Evolutionary conservation across 2,888 invertebrate species (phyloP).

Genomic region (Dryobotodes eremita): DNA sequence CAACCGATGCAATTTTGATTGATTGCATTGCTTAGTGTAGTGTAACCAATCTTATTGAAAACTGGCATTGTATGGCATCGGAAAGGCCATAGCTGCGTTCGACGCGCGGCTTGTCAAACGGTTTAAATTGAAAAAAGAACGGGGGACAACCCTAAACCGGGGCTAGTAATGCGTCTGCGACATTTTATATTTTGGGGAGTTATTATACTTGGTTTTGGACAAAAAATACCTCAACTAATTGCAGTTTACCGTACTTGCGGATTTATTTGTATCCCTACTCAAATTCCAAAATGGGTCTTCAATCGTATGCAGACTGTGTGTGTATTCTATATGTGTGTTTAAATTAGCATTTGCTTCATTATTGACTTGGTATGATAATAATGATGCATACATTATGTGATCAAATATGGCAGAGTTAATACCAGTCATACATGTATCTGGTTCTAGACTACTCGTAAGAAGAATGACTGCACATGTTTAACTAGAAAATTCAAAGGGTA

Average conservation of each 20-base stretch:
- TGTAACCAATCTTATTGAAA: slow-evolving; percentile 91
- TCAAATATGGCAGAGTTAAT: slow-evolving; percentile 58
- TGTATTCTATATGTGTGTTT: neutral
- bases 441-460: slow-evolving; percentile 29
- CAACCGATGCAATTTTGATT: slow-evolving; percentile 90
- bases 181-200: slow-evolving; percentile 87
- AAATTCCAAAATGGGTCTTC: neutral
- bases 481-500: slow-evolving; percentile 44
- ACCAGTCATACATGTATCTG: slow-evolving; percentile 42
- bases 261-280: slow-evolving; percentile 18
- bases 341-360: slow-evolving; percentile 53
- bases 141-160: slow-evolving; percentile 87
- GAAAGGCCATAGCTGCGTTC: slow-evolving; percentile 87
- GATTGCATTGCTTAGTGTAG: slow-evolving; percentile 91
- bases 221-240: slow-evolving; percentile 69
- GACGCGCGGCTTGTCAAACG: slow-evolving; percentile 89
- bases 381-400: slow-evolving; percentile 47
- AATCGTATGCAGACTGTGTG: neutral
- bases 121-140: slow-evolving; percentile 89
- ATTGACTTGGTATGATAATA: slow-evolving; percentile 41
- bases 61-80: slow-evolving; percentile 86
- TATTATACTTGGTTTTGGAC: slow-evolving; percentile 76
- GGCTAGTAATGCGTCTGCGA: slow-evolving; percentile 82
- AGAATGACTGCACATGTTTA: slow-evolving; percentile 22
- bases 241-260: slow-evolving; percentile 51